Base-by-base conservation (phyloP, 2,888 invertebrate species). In the Mycalesis mineus region DNA sequence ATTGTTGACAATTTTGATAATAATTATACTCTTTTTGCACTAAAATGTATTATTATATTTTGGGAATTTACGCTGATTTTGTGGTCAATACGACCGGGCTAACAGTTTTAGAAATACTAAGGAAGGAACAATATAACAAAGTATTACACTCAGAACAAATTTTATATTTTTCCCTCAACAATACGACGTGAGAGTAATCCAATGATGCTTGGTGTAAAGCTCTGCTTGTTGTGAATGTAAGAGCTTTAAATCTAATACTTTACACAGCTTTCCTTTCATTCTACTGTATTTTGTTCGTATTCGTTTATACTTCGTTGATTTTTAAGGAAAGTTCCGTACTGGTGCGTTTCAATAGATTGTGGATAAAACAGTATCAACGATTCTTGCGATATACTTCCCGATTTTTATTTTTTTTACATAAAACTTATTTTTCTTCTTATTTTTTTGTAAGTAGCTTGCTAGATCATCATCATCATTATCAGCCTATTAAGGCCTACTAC, bases 181-280 rank as follows among this genome's bases (percentile, higher is more conserved):
- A 45, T 29, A 45, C 14, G 31, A 29, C 45, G 29, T 13, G 13
- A 29, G 45, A 31, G 45, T 45, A 45, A 45, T 45, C 45, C 45
- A 45, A 45, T 45, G n/a, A 14, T 14, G 13, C 45, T 45, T 29
- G 8, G 29, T 45, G 29, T 29, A 13, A 31, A 14, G 29, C 28
- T 45, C 29, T 14, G 14, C 9, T 45, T 45, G 13, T 7, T 29
- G 29, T 14, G 14, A 9, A 29, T 29, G 29, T 45, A 31, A 29
- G 45, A 42, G 42, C 22, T 42, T 45, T 45, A 13, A 28, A 44
- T 45, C 13, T 45, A 31, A 45, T 13, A 3, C 28, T 7, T 11
- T 11, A 36, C 44, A 29, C n/a, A 29, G 41, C 13, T 44, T 29
- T 44, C 44, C 28, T 44, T 11, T 44, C 13, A 7, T 28, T 44